phyloP scores from a whole-genome alignment of 2,113 vertebrate genomes.

The Pithys albifrons region DNA sequence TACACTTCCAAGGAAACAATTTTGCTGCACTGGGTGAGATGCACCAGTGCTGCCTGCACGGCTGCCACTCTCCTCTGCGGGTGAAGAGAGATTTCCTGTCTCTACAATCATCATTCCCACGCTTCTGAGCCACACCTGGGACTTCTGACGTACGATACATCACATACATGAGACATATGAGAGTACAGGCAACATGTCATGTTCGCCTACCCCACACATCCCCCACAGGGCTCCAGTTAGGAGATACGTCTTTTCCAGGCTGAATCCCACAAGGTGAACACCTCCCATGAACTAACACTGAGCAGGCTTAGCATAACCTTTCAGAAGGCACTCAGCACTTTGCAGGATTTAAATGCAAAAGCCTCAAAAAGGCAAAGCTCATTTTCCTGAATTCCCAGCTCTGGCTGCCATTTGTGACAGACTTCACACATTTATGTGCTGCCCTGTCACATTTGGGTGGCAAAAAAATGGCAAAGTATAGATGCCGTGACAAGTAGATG shows the following conservation, averaged over 20 bases:
- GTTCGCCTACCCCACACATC: background rate
- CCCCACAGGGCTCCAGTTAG: background rate
- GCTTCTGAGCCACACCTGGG: background rate
- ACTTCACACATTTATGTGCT: constrained; percentile 68
- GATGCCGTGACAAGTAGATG: constrained; percentile 68
- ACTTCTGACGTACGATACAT: background rate
- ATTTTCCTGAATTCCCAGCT: constrained; percentile 62
- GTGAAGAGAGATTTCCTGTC: background rate
- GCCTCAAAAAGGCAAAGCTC: constrained; percentile 62
- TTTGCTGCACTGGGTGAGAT: background rate
- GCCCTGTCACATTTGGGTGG: constrained; percentile 68
- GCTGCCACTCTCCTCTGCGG: fast-evolving
- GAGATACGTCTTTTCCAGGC: constrained; percentile 10
- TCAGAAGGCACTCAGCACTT: constrained; percentile 38
- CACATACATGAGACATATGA: background rate
- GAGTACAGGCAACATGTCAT: background rate
- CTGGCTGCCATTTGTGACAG: constrained; percentile 67
- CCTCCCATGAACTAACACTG: background rate
- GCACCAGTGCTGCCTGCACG: background rate
- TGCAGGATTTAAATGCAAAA: constrained; percentile 54
- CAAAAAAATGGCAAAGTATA: constrained; percentile 70
- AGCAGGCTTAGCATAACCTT: constrained; percentile 29
- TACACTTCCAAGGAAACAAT: background rate
- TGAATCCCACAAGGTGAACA: constrained; percentile 15
- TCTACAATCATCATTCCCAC: background rate